Evolutionary conservation across 2,113 vertebrate genomes (phyloP).

Genomic region (Hystrix cristata): DNA sequence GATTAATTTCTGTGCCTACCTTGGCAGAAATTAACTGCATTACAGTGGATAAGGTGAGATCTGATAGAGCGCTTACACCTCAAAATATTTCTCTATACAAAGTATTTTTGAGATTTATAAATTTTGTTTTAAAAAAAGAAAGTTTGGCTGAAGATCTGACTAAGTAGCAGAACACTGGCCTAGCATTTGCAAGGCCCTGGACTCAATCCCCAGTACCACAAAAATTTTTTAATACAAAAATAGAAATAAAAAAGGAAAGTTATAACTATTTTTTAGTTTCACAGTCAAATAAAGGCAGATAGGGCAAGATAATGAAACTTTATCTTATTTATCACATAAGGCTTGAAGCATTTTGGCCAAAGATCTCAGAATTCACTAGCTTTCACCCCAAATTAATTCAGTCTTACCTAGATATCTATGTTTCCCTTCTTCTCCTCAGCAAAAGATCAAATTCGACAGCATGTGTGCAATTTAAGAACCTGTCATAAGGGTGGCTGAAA

Average conservation of each 20-base stretch:
- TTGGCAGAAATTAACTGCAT: background rate
- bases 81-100: background rate
- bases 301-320: background rate
- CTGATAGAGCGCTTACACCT: background rate
- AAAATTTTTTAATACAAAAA: background rate
- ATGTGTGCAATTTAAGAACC: background rate
- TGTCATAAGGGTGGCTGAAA: background rate
- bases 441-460: background rate
- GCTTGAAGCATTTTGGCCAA: background rate
- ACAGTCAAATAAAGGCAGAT: background rate
- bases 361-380: background rate
- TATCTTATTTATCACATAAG: background rate
- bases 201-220: background rate
- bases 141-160: background rate
- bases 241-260: background rate
- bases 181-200: background rate
- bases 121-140: background rate
- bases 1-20: background rate
- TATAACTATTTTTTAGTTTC: background rate
- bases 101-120: background rate
- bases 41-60: background rate
- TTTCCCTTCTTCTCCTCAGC: background rate
- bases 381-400: background rate
- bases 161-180: background rate
- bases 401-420: background rate